Conservation (phyloP, 2,797 vertebrate genomes). For the Caiman crocodilus region DNA sequence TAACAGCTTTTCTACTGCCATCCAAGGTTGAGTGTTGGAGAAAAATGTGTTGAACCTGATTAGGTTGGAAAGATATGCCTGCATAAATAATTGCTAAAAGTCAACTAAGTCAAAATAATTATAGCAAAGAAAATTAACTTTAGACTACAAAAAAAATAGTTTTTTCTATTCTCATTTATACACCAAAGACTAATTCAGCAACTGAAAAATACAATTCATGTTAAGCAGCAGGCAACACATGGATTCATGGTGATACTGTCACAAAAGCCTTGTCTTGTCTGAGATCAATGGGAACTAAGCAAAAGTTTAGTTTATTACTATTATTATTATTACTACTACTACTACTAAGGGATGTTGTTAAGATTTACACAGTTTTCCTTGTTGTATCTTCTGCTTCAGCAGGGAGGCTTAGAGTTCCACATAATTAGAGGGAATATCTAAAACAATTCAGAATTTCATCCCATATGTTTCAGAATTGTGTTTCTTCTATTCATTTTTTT, state of each 20-base stretch:
- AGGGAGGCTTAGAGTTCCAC: constrained; percentile 28
- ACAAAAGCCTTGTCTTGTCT: constrained; percentile 16
- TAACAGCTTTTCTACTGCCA: constrained; percentile 10
- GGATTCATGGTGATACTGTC: constrained; percentile 30
- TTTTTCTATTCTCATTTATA: constrained; percentile 19
- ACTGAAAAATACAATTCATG: constrained; percentile 21
- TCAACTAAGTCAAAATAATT: constrained; percentile 60
- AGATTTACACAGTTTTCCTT: constrained; percentile 33
- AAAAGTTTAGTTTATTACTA: constrained; percentile 66
- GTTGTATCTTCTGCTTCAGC: neutral
- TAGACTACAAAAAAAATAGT: constrained; percentile 6
- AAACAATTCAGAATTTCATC: constrained; percentile 37
- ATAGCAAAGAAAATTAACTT: constrained; percentile 53
- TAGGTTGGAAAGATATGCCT: constrained; percentile 40
- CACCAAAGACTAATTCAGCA: constrained; percentile 28
- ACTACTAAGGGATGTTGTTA: neutral
- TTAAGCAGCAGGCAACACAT: constrained; percentile 21
- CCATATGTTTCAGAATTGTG: constrained; percentile 29
- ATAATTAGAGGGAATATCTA: constrained; percentile 60
- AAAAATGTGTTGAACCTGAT: constrained; percentile 42
- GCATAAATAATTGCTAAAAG: constrained; percentile 49
- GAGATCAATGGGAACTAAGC: constrained; percentile 47
- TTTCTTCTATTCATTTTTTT: constrained; percentile 20
- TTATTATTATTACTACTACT: constrained; percentile 39
- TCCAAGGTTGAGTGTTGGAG: constrained; percentile 34